Conservation (phyloP, 2,888 invertebrate genomes). For the Chymomyza amoena region DNA sequence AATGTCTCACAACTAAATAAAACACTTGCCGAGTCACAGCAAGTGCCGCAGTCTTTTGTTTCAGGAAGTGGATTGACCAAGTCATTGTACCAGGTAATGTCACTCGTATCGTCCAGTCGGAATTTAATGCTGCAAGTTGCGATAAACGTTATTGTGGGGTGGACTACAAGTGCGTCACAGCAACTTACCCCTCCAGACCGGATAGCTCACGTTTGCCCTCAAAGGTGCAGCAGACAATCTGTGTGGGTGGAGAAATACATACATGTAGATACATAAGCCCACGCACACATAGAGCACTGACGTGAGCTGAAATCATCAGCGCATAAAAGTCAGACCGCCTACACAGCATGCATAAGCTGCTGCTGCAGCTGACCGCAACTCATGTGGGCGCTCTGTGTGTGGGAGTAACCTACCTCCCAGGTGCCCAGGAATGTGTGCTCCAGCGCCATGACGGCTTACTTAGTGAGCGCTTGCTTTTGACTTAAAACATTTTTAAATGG, state of each 20-base stretch:
- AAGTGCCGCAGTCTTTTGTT: constrained; percentile 71
- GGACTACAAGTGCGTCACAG: not conserved
- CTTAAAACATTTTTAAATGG: not conserved
- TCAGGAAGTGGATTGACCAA: constrained; percentile 78
- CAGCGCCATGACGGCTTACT: constrained; percentile 59
- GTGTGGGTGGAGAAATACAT: constrained; percentile 24
- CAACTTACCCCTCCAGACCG: constrained; percentile 74
- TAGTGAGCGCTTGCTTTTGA: constrained; percentile 2
- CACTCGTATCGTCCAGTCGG: constrained; percentile 82
- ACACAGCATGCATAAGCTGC: too few species aligned
- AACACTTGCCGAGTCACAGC: constrained; percentile 79
- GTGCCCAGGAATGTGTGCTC: constrained; percentile 80
- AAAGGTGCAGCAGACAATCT: constrained; percentile 75
- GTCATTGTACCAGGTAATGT: constrained; percentile 82
- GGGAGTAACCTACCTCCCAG: constrained; percentile 79
- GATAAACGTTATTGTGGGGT: not conserved
- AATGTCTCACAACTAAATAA: constrained; percentile 85
- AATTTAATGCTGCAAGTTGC: constrained; percentile 74
- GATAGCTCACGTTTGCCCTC: constrained; percentile 74
- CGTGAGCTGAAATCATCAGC: too few species aligned
- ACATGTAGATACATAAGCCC: too few species aligned
- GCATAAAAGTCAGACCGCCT: too few species aligned
- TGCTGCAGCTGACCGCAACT: too few species aligned
- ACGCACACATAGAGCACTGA: too few species aligned
- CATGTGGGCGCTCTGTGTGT: too few species aligned